phyloP scores from a whole-genome alignment of 2,113 vertebrate genomes.

The Pyrgilauda ruficollis region DNA sequence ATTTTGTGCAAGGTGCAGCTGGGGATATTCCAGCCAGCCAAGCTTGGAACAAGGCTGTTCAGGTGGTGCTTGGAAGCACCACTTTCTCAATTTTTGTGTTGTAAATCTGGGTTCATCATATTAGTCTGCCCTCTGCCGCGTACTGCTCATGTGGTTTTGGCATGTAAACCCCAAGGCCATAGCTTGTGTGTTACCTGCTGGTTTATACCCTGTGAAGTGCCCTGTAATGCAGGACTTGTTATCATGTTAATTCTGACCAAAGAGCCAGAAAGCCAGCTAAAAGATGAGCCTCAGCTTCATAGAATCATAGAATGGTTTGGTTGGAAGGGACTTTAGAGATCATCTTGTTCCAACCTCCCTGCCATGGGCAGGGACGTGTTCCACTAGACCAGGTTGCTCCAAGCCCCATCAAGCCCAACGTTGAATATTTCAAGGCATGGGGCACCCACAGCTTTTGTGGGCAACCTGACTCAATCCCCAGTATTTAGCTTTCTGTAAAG shows the following conservation, averaged over 20 bases:
- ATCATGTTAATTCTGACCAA: not conserved
- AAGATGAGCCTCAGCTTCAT: not conserved
- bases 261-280: not conserved
- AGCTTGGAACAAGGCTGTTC: not conserved
- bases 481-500: not conserved
- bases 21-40: not conserved
- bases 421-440: not conserved
- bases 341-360: not conserved
- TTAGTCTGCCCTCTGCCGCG: not conserved
- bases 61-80: not conserved
- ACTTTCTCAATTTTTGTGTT: not conserved
- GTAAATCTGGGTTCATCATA: not conserved
- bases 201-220: not conserved
- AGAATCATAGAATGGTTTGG: not conserved
- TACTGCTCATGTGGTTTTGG: not conserved
- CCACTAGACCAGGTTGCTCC: not conserved
- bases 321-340: not conserved
- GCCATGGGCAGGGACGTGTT: not conserved
- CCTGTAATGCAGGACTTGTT: not conserved
- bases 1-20: not conserved
- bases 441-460: not conserved
- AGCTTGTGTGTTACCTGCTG: not conserved
- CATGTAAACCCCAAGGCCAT: not conserved
- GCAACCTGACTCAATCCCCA: not conserved
- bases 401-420: not conserved